Conservation (phyloP, 2,113 vertebrate genomes). For the Chionomys nivalis region DNA sequence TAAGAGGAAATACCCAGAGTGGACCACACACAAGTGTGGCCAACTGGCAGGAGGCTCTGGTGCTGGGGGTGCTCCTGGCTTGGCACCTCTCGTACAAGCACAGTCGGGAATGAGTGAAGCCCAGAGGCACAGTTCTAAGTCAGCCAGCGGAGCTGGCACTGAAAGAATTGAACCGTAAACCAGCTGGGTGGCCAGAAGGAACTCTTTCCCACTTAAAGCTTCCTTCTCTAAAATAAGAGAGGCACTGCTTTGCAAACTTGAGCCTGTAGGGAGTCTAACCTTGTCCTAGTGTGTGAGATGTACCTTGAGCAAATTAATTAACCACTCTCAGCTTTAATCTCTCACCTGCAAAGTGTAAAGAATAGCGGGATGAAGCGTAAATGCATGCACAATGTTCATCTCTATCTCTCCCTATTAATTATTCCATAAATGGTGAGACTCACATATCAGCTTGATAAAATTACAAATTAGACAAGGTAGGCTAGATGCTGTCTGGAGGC, state of each 20-base stretch:
- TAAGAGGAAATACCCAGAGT: background rate
- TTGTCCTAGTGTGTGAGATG: background rate
- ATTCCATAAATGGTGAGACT: background rate
- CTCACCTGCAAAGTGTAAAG: background rate
- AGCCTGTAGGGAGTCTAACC: too few relatives aligned
- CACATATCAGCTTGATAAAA: too few relatives aligned
- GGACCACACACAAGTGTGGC: background rate
- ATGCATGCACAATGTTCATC: background rate
- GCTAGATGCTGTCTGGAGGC: background rate
- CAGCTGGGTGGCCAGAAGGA: background rate
- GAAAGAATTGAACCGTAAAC: background rate
- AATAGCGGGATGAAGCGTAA: background rate
- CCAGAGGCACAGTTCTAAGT: background rate
- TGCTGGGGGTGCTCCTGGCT: too few relatives aligned
- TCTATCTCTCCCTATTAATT: background rate
- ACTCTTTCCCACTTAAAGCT: background rate
- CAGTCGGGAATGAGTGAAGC: background rate
- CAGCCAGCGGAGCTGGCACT: background rate
- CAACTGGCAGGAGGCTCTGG: background rate
- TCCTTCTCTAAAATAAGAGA: background rate
- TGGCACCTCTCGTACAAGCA: accelerated
- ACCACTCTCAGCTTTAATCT: background rate
- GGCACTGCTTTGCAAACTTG: background rate
- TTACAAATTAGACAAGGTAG: background rate
- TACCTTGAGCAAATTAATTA: background rate